Conservation (phyloP, 2,888 invertebrate species). For the Noctua janthina region DNA sequence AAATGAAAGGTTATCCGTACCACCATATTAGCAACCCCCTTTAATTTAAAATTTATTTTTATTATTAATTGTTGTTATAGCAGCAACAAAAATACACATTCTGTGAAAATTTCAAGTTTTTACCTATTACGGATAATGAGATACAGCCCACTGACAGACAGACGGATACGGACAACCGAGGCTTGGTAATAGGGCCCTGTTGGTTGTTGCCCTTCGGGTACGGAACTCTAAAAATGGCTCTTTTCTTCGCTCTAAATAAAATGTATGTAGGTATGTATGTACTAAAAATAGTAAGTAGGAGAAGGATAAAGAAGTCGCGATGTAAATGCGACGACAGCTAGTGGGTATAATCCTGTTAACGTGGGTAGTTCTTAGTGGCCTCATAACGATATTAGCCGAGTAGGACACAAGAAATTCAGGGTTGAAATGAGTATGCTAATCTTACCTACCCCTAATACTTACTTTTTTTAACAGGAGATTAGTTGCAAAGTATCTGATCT, state of each 20-base stretch:
- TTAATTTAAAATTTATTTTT: too few relatives aligned
- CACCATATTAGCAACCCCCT: too few relatives aligned
- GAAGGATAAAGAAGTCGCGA: constrained; percentile 14
- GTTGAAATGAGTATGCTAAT: constrained; percentile 41
- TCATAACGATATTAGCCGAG: constrained; percentile 83
- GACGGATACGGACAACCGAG: too few relatives aligned
- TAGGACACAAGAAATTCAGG: constrained; percentile 78
- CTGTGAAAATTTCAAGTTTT: too few relatives aligned
- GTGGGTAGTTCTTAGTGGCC: constrained; percentile 78
- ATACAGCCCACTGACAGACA: too few relatives aligned
- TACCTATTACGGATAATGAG: too few relatives aligned
- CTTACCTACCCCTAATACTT: background rate
- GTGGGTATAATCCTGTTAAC: constrained; percentile 82
- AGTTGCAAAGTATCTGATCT: background rate
- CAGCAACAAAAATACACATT: too few relatives aligned
- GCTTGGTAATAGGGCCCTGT: too few relatives aligned
- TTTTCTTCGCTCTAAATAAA: background rate
- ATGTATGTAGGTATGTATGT: constrained; percentile 20
- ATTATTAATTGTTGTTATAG: too few relatives aligned
- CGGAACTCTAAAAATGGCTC: too few relatives aligned
- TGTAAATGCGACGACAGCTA: constrained; percentile 56
- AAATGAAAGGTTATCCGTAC: too few relatives aligned
- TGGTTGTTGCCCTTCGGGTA: too few relatives aligned
- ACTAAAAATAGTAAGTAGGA: constrained; percentile 4
- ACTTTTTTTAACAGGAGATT: background rate